phyloP scores from a whole-genome alignment of 2,113 vertebrate species.

The Ariopsis seemanni region DNA sequence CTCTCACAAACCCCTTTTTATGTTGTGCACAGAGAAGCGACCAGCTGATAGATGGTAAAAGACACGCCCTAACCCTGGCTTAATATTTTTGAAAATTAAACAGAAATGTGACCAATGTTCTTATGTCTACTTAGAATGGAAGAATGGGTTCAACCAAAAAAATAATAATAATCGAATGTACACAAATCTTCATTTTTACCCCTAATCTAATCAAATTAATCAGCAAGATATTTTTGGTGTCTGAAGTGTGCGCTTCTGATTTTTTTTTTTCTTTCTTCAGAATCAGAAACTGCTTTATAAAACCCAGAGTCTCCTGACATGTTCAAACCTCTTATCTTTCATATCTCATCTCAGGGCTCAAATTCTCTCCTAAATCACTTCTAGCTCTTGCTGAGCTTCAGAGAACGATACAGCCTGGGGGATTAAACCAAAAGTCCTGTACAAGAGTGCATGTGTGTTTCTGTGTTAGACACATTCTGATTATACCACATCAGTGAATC shows the following conservation, averaged over 20 bases:
- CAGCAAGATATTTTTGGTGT: neutral
- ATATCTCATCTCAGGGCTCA: neutral
- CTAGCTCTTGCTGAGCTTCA: neutral
- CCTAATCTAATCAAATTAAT: neutral
- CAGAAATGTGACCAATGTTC: too few species aligned
- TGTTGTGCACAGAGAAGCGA: too few species aligned
- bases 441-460: neutral
- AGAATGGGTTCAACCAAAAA: neutral
- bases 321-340: neutral
- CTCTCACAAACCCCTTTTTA: too few species aligned
- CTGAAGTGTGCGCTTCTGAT: neutral
- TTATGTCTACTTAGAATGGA: neutral
- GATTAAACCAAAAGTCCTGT: neutral
- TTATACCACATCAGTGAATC: too few species aligned
- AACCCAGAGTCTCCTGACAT: neutral
- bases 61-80: too few species aligned
- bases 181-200: neutral
- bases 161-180: too few species aligned
- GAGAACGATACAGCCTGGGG: neutral
- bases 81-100: neutral
- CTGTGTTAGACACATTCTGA: neutral
- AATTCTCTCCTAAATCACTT: neutral
- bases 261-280: neutral
- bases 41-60: neutral
- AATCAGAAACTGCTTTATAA: neutral